Evolutionary conservation across 2,888 invertebrate species (phyloP), one percentile per base, ranked within the genome.

Genomic region (Xestobium rufovillosum): DNA sequence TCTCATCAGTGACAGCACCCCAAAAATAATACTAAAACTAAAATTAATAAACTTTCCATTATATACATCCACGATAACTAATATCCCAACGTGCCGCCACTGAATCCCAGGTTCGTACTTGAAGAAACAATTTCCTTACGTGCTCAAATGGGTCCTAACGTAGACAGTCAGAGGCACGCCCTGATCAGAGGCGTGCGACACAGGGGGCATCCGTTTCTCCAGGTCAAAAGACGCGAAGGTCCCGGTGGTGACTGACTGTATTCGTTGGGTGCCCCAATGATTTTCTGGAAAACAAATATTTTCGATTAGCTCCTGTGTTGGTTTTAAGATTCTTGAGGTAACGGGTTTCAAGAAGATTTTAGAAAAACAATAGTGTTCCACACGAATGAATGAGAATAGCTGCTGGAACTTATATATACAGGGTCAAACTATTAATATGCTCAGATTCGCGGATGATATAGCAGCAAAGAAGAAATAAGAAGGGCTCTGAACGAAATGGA

Each of bases 181-280:
- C 47, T 56, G 55, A 56, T 56, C 57, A 53, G 55, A 42, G 52
- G 50, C 48, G 36, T 39, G 38, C 41, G 34, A 36, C 45, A 47
- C 47, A 16, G 43, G 57, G 53, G 55, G 44, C 50, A 47, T 38
- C 23, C 43, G 56, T 45, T 52, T 56, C 58, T 57, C 52, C 59
- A 61, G 61, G 59, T 61, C 59, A 51, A 39, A 43, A 57, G 57
- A 57, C 45, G 44, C 54, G 38, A 41, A 36, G 43, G 52, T 53
- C 55, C 54, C 55, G 46, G 45, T 43, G 38, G 31, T 14, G 27
- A 16, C 45, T 47, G 49, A 33, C 37, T 41, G 34, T 44, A 46
- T 47, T 28, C 47, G 47, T 42, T 31, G 16, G 6, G n/a, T 29
- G 9, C 12, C 15, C 29, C 19, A n/a, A n/a, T n/a, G n/a, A n/a